phyloP scores from a whole-genome alignment of 2,797 vertebrate species.

The Amblyraja radiata region DNA sequence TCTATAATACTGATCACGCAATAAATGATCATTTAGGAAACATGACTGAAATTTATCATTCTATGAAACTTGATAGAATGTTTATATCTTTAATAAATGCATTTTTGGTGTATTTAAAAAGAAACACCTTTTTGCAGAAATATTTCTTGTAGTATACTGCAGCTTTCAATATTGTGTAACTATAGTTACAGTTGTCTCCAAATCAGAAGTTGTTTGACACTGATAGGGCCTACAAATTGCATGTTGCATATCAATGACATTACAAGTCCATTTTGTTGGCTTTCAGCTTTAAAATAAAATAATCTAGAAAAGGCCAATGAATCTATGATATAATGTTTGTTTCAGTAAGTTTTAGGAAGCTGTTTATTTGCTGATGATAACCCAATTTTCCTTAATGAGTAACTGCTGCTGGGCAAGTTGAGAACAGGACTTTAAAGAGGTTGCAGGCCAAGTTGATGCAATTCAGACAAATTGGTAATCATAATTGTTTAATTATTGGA shows the following conservation, averaged over 20 bases:
- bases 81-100: neutral
- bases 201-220: slow-evolving; percentile 14
- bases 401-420: neutral
- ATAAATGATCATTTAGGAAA: slow-evolving; percentile 1
- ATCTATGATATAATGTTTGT: neutral
- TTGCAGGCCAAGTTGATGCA: neutral
- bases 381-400: neutral
- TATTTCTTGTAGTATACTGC: slow-evolving; percentile 26
- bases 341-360: neutral
- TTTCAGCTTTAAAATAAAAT: slow-evolving; percentile 5
- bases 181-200: neutral
- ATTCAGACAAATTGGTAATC: neutral
- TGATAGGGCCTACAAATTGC: slow-evolving; percentile 17
- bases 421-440: neutral
- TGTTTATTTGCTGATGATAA: neutral
- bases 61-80: neutral
- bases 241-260: neutral
- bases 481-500: neutral
- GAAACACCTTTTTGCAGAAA: neutral
- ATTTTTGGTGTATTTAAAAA: neutral
- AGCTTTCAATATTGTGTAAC: slow-evolving; percentile 26
- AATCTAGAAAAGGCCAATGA: neutral
- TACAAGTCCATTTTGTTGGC: slow-evolving; percentile 15
- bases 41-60: neutral
- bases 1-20: neutral